Evolutionary conservation across 2,113 vertebrate species (phyloP).

Genomic region (Bujurquina vittata): DNA sequence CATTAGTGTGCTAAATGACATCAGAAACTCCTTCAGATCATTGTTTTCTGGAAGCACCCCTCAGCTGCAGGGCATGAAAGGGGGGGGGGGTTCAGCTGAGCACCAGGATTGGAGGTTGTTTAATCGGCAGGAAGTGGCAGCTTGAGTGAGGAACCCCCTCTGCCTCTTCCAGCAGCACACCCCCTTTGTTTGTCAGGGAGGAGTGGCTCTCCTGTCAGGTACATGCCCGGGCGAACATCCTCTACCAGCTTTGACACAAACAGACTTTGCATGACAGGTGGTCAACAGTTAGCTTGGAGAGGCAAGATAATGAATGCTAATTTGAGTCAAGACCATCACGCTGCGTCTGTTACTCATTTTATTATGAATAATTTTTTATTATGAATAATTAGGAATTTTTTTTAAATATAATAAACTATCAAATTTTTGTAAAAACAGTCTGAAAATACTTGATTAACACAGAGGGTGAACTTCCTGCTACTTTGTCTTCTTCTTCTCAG

Average conservation of each 20-base stretch:
- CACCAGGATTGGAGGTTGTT: constrained; percentile 26
- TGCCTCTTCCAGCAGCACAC: constrained; percentile 22
- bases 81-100: constrained; percentile 12
- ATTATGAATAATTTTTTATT: neutral
- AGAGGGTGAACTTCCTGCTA: too few species aligned
- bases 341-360: neutral
- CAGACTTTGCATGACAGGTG: neutral
- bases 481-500: neutral
- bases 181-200: constrained; percentile 1
- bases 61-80: constrained; percentile 51
- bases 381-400: too few species aligned
- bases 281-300: neutral
- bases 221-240: constrained; percentile 66
- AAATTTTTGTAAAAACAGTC: neutral
- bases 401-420: neutral
- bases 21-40: constrained; percentile 34
- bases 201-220: constrained; percentile 31
- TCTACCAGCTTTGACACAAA: constrained; percentile 6
- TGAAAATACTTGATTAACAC: neutral
- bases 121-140: constrained; percentile 51
- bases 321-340: neutral
- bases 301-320: constrained; percentile 19
- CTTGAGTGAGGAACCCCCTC: neutral
- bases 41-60: constrained; percentile 34
- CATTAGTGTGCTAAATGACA: constrained; percentile 62